Conservation (phyloP, 2,888 invertebrate species). For the Mystacides longicornis region DNA sequence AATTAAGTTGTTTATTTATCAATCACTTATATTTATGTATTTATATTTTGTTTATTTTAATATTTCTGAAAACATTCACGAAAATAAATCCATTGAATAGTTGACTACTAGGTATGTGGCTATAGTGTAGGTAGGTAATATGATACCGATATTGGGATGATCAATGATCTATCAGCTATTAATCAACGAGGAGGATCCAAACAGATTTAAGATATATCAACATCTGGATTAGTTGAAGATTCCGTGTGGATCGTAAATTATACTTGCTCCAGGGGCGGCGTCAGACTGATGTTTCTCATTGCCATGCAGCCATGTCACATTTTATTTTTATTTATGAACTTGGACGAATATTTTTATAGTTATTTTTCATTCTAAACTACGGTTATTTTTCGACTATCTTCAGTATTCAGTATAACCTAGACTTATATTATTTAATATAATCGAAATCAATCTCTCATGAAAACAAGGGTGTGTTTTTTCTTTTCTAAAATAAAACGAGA, state of each 20-base stretch:
- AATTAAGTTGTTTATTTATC: too few relatives aligned
- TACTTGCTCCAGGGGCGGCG: background rate
- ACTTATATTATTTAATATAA: too few relatives aligned
- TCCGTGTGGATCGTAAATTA: background rate
- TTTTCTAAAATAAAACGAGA: too few relatives aligned
- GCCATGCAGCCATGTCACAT: background rate
- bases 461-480: too few relatives aligned
- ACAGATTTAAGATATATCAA: background rate
- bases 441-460: too few relatives aligned
- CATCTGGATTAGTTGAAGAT: constrained; percentile 2
- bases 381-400: too few relatives aligned
- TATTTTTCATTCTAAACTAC: too few relatives aligned
- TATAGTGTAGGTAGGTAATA: background rate
- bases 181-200: background rate
- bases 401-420: too few relatives aligned
- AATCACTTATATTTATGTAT: too few relatives aligned
- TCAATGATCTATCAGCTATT: background rate
- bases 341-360: too few relatives aligned
- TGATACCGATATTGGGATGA: too few relatives aligned
- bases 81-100: background rate
- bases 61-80: background rate
- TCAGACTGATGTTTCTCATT: background rate
- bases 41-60: background rate
- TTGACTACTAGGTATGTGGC: background rate
- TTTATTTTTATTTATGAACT: too few relatives aligned